Evolutionary conservation across 2,113 vertebrate genomes (phyloP).

Genomic region (Pelmatolapia mariae): DNA sequence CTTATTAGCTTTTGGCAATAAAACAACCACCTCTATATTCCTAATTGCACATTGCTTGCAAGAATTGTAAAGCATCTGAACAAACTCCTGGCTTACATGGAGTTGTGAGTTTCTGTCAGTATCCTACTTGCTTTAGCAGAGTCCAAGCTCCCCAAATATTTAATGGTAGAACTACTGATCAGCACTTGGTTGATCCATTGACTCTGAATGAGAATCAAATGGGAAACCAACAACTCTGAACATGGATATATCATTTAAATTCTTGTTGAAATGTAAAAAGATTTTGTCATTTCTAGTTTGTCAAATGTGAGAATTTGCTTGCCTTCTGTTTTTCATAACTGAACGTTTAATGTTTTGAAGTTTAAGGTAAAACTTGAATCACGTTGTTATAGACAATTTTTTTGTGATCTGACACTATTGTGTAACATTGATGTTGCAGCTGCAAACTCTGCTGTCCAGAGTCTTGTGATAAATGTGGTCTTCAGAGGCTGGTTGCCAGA

Average conservation of each 20-base stretch:
- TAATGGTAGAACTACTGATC: neutral
- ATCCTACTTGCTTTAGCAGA: neutral
- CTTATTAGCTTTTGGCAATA: neutral
- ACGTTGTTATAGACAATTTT: neutral
- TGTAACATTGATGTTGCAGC: neutral
- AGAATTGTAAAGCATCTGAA: neutral
- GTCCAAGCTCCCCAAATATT: neutral
- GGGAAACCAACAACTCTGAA: neutral
- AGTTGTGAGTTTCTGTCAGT: neutral
- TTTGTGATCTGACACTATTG: neutral
- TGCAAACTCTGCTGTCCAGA: constrained; percentile 5
- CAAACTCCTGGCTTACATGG: neutral
- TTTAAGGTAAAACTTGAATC: neutral
- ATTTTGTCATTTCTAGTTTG: neutral
- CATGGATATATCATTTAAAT: neutral
- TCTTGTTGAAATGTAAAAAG: accelerated
- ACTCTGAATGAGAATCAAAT: neutral
- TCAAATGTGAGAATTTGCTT: neutral
- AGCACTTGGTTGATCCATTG: neutral
- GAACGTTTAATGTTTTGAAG: neutral
- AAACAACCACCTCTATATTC: neutral
- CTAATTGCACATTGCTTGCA: neutral
- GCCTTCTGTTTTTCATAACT: accelerated
- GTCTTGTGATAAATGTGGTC: neutral
- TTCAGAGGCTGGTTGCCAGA: constrained; percentile 26